Conservation (phyloP, 2,113 vertebrate genomes). For the Sturnira hondurensis region DNA sequence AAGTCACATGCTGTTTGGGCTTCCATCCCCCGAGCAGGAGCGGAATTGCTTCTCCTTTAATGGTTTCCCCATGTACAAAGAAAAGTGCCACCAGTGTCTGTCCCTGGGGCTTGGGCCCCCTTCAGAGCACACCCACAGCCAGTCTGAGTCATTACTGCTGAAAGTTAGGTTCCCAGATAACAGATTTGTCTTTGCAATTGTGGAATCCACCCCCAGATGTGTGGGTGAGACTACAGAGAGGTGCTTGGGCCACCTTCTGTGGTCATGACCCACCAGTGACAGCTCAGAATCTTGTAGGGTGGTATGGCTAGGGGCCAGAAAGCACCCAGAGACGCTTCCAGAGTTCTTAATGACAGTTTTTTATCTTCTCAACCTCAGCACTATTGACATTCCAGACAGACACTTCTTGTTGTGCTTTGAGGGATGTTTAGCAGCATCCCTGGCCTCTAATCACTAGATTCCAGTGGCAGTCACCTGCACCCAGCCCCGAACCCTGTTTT, state of each 20-base stretch:
- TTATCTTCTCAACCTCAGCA: not conserved
- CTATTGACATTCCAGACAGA: not conserved
- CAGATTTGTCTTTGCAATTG: not conserved
- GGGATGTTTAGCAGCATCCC: not conserved
- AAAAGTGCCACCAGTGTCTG: not conserved
- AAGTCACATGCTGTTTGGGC: conserved; percentile 68
- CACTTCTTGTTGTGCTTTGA: not conserved
- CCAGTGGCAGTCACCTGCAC: not conserved
- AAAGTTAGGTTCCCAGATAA: not conserved
- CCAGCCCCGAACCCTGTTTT: not conserved
- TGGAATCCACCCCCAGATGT: not conserved
- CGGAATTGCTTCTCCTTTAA: not conserved
- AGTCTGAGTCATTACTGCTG: not conserved
- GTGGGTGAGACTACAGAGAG: not conserved
- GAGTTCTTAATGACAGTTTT: not conserved
- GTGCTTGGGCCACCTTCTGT: not conserved
- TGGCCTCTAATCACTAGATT: not conserved
- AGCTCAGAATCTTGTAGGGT: not conserved
- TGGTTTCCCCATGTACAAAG: not conserved
- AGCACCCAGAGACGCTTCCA: not conserved
- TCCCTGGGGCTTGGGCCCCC: not conserved
- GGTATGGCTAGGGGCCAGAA: not conserved
- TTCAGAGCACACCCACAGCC: not conserved
- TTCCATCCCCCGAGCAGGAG: not conserved
- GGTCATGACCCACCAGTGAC: not conserved